phyloP scores from a whole-genome alignment of 1,140 invertebrate genomes.

The Conus ventricosus region DNA sequence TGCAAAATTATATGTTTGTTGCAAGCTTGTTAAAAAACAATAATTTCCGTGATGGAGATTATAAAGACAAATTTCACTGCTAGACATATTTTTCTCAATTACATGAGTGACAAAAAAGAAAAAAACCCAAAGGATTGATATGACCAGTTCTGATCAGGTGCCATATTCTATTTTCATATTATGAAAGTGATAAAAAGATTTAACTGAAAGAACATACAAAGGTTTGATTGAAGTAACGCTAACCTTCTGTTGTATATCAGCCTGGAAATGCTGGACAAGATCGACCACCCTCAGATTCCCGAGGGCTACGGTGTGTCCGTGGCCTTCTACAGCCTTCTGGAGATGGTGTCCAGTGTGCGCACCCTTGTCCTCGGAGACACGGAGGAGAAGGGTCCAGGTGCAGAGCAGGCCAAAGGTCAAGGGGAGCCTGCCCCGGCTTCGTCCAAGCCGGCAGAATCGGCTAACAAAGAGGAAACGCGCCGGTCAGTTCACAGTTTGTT shows the following conservation, averaged over 20 bases:
- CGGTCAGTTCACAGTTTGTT: too few species aligned
- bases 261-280: conserved; percentile 95
- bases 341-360: conserved; percentile 79
- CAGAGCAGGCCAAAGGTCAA: conserved; percentile 5
- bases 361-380: conserved; percentile 65
- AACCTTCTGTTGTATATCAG: conserved; percentile 76
- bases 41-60: too few species aligned
- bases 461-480: not conserved
- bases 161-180: too few species aligned
- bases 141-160: too few species aligned
- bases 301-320: conserved; percentile 97
- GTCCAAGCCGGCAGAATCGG: not conserved
- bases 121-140: too few species aligned
- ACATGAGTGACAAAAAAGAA: too few species aligned
- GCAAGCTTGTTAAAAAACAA: too few species aligned
- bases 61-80: too few species aligned
- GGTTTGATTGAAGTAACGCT: too few species aligned
- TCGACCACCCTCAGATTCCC: conserved; percentile 92
- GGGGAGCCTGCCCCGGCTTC: not conserved
- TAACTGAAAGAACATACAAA: too few species aligned
- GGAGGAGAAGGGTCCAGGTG: conserved; percentile 36
- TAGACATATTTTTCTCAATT: too few species aligned
- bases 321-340: conserved; percentile 92
- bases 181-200: too few species aligned
- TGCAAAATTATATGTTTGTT: not conserved